Evolutionary conservation across 2,113 vertebrate species (phyloP).

Genomic region (Emberiza fucata): DNA sequence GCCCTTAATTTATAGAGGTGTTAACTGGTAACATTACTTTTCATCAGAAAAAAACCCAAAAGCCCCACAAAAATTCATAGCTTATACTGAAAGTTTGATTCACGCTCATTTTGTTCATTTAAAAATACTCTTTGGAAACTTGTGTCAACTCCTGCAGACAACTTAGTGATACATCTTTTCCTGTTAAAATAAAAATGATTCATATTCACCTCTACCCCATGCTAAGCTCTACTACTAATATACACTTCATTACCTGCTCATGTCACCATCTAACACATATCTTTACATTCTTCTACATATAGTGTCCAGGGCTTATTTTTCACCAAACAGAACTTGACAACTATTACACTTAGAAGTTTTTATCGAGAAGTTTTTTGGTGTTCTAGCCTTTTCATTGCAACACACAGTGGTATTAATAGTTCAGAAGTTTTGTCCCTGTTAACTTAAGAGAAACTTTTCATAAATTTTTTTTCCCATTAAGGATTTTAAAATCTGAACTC

Average conservation of each 20-base stretch:
- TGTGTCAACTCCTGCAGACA: conserved; percentile 76
- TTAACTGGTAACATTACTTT: conserved; percentile 49
- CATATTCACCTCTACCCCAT: conserved; percentile 73
- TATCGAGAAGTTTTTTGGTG: conserved; percentile 3
- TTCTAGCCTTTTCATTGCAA: conserved; percentile 49
- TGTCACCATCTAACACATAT: conserved; percentile 77
- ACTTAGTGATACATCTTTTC: conserved; percentile 74
- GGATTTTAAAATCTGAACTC: conserved; percentile 19
- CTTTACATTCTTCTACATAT: conserved; percentile 68
- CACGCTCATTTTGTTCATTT: conserved; percentile 75
- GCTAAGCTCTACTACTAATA: conserved; percentile 76
- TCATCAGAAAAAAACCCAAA: not conserved
- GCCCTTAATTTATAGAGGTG: conserved; percentile 63
- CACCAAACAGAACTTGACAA: conserved; percentile 29
- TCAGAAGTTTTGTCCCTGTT: not conserved
- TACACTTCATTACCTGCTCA: conserved; percentile 77
- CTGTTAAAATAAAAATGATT: conserved; percentile 70
- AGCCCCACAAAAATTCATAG: conserved; percentile 74
- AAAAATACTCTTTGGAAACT: conserved; percentile 91
- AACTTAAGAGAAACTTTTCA: not conserved
- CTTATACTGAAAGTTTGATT: conserved; percentile 83
- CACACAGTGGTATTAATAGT: not conserved
- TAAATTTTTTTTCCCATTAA: not conserved
- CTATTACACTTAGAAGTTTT: not conserved
- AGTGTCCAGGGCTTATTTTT: conserved; percentile 56